Evolutionary conservation across 2,797 vertebrate genomes (phyloP), one percentile per base, ranked within the genome.

Genomic region (Rhinoraja longicauda): DNA sequence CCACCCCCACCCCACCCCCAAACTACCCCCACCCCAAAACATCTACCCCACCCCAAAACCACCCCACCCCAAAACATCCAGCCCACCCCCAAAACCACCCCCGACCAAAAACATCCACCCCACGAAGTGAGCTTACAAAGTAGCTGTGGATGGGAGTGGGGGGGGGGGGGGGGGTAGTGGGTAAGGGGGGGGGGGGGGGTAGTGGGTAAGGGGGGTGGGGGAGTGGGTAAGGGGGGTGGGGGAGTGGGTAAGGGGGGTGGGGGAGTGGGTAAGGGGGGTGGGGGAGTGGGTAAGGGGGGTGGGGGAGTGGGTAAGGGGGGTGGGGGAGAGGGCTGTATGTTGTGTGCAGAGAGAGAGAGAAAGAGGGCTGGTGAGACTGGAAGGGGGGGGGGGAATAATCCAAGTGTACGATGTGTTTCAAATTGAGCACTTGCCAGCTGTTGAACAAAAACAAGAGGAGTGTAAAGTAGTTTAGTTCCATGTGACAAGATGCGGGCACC

Each of bases 381-480:
- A 17, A 2, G 19, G 81, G 3, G 45, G 19, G 10, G 32, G 67
- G 8, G 4, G 32, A 64, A n/a, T 6, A 0, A 29, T 88, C 62
- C 57, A n/a, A 15, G 59, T 59, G 59, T 88, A 10, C 59, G 7
- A 36, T 64, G 84, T 67, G 84, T 36, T 64, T 88, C 84, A 67
- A 3, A 67, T 67, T 19, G 59, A 67, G 84, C 36, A 8, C 84
- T 67, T 67, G n/a, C 84, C 59, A 88, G 84, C 84, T 88, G 84
- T n/a, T 64, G 84, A 32, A 67, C 84, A 36, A 88, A 88, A 64
- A 88, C 84, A 88, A 88, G 32, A 62, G n/a, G 84, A 64, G 59
- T 19, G 12, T n/a, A 86, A 86, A 86, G 82, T 86, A 84, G 82
- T 62, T 86, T 86, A 62, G 82, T 86, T 86, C 82, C 82, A 86